These are phyloP conservation scores for Leucopternis melanops DNA, from an alignment of 2,113 vertebrate genomes.

Conservation along the genomic window DNA sequence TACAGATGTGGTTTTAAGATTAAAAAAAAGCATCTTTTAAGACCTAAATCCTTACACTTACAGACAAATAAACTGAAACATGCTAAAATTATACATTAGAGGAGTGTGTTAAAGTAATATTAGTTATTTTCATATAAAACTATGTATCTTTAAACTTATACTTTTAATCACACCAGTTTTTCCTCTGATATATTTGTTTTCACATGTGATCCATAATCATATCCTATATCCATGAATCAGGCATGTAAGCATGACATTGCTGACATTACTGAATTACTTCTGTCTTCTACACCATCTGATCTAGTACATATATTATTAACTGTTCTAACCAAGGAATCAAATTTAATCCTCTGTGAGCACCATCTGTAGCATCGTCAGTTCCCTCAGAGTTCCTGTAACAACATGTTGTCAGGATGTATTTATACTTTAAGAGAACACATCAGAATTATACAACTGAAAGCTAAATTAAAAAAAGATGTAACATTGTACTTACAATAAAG, in stretches of 20 bases:
- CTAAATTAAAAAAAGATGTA: not conserved
- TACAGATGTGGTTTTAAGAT: not conserved
- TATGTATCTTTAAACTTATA: not conserved
- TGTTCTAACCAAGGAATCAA: constrained; percentile 57
- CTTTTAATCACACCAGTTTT: not conserved
- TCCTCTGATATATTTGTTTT: constrained; percentile 11
- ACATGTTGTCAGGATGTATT: constrained; percentile 58
- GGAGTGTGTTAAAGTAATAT: not conserved
- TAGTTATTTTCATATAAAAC: not conserved
- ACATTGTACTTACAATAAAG: not conserved
- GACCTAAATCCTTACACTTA: not conserved
- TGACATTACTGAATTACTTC: constrained; percentile 55
- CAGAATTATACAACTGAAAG: not conserved
- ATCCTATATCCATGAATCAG: constrained; percentile 56
- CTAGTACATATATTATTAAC: constrained; percentile 45
- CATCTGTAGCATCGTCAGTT: constrained; percentile 47
- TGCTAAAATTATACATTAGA: not conserved
- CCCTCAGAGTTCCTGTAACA: constrained; percentile 43
- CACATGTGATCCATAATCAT: constrained; percentile 31
- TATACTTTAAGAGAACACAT: constrained; percentile 33
- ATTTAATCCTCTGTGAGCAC: constrained; percentile 56
- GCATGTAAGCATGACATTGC: constrained; percentile 37
- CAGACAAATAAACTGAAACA: not conserved
- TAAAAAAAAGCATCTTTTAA: not conserved
- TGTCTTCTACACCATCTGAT: constrained; percentile 44